Percentiles rank a stretch among this genome's conserved stretches.
phyloP scores from a whole-genome alignment of 2,888 invertebrate species.

The Drosophila limbata region DNA sequence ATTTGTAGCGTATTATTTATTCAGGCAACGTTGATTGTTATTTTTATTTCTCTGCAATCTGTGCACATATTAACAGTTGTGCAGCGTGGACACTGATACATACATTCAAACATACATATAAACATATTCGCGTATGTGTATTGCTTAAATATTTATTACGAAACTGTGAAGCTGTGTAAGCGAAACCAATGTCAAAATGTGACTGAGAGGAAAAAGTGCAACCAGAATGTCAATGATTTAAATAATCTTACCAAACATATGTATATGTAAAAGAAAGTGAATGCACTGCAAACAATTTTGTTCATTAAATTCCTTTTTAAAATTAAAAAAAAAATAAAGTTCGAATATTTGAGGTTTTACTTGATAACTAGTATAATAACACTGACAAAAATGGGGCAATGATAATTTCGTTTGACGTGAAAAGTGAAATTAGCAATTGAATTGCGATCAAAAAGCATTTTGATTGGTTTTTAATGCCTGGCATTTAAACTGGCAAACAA shows the following conservation, averaged over 20 bases:
- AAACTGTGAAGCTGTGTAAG: conserved; percentile 17
- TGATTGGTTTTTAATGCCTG: conserved; percentile 16
- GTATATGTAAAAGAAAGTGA: neutral
- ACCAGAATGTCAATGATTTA: neutral
- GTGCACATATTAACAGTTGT: conserved; percentile 21
- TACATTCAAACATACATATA: neutral
- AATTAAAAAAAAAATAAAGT: no score
- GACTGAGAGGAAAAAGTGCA: conserved; percentile 1
- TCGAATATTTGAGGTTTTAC: no score
- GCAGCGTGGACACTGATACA: conserved; percentile 12
- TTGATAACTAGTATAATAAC: neutral
- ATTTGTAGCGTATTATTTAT: conserved; percentile 55
- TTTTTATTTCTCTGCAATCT: conserved; percentile 50
- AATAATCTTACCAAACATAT: neutral
- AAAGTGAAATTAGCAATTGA: conserved; percentile 7
- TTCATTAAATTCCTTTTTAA: neutral
- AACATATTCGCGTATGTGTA: neutral
- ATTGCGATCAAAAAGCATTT: conserved; percentile 3
- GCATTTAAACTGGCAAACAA: neutral
- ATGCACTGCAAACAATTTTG: neutral
- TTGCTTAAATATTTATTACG: conserved; percentile 37
- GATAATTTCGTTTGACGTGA: neutral
- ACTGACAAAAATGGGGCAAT: neutral
- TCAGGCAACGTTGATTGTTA: conserved; percentile 61
- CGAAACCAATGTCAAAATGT: conserved; percentile 15